These are phyloP conservation scores for Bombus affinis DNA, from an alignment of 1,140 invertebrate species.

Conservation along the genomic window DNA sequence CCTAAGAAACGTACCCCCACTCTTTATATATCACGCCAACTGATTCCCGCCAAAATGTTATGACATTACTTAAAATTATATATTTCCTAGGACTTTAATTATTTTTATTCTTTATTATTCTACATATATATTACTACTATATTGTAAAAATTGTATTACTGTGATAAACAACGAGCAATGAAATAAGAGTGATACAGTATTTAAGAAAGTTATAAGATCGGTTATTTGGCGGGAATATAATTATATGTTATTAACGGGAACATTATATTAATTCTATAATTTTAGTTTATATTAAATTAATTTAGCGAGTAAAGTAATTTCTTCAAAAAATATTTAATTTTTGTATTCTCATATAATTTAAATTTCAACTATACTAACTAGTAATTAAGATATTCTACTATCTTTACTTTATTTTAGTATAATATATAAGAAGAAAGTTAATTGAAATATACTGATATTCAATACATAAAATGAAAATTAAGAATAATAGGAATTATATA, in stretches of 20 bases:
- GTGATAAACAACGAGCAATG: not conserved
- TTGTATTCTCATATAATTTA: not conserved
- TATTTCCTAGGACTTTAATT: not conserved
- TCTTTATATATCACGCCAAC: slow-evolving; percentile 25
- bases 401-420: too few relatives aligned
- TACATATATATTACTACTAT: too few relatives aligned
- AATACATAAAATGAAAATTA: not conserved
- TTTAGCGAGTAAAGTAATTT: not conserved
- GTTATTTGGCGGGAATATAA: not conserved
- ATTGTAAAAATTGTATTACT: not conserved
- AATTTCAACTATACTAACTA: not conserved
- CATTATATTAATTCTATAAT: not conserved
- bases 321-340: not conserved
- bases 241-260: not conserved
- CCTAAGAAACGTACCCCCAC: slow-evolving; percentile 40
- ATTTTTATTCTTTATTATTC: not conserved
- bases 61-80: not conserved
- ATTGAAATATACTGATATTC: not conserved
- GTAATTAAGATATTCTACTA: not conserved
- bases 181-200: not conserved
- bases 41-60: slow-evolving; percentile 59
- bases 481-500: not conserved
- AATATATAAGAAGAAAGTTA: not conserved
- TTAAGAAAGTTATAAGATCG: not conserved
- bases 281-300: not conserved